Conservation (phyloP, 2,113 vertebrate genomes). For the Elachura formosa region DNA sequence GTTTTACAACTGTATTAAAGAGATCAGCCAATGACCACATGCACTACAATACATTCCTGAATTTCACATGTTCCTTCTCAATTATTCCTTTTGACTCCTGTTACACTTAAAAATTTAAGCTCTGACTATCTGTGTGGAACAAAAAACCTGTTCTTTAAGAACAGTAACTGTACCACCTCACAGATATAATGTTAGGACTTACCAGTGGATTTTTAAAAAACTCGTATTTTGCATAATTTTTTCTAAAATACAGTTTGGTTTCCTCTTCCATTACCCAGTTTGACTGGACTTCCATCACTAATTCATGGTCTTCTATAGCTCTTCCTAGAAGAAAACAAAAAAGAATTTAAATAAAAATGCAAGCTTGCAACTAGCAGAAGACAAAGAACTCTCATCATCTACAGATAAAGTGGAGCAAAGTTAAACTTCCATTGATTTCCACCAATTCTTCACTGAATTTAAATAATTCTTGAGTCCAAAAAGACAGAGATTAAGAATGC, state of each 20-base stretch:
- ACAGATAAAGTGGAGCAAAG: not conserved
- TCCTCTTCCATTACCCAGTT: slow-evolving; percentile 88
- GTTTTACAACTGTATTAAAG: not conserved
- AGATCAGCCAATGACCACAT: not conserved
- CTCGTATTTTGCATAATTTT: slow-evolving; percentile 97
- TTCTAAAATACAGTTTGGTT: slow-evolving; percentile 91
- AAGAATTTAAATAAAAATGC: not conserved
- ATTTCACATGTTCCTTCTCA: not conserved
- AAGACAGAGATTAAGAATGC: not conserved
- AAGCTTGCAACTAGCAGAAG: not conserved
- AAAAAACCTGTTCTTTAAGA: not conserved
- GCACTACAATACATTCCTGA: not conserved
- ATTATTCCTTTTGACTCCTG: not conserved
- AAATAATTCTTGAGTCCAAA: not conserved
- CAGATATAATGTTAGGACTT: slow-evolving; percentile 47
- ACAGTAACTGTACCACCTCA: not conserved
- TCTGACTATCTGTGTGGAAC: not conserved
- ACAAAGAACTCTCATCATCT: not conserved
- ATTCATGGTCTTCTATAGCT: slow-evolving; percentile 94
- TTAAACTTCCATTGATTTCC: not conserved
- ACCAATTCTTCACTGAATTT: not conserved
- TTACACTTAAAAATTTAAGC: not conserved
- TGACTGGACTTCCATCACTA: slow-evolving; percentile 87
- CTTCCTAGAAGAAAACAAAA: slow-evolving; percentile 76
- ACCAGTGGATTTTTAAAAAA: slow-evolving; percentile 97